Conservation (phyloP, 2,888 invertebrate species). For the Alentia gelatinosa region DNA sequence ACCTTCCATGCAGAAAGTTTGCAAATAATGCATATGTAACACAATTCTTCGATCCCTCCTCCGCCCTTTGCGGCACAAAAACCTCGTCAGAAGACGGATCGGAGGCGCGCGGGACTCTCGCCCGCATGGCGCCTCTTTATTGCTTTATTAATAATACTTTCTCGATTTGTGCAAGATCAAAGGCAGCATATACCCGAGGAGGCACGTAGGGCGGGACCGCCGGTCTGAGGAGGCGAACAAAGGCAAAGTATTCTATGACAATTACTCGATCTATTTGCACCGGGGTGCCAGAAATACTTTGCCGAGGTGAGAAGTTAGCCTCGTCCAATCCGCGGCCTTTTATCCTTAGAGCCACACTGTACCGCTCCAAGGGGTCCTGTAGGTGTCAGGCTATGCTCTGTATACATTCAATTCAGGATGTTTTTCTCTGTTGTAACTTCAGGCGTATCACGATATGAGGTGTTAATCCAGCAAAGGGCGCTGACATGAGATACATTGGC, state of each 20-base stretch:
- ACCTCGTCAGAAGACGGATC: constrained; percentile 38
- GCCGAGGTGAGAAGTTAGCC: neutral
- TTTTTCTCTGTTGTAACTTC: too few species aligned
- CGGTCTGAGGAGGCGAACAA: neutral
- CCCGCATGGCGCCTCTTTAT: neutral
- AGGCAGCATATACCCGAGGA: constrained; percentile 19
- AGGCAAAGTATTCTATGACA: constrained; percentile 11
- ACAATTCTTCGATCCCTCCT: neutral
- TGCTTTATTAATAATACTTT: constrained; percentile 47
- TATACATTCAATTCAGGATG: too few species aligned
- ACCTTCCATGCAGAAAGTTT: neutral
- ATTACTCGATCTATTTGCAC: constrained; percentile 39
- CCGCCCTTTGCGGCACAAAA: constrained; percentile 29
- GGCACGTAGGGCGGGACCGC: neutral
- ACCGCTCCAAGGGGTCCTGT: too few species aligned
- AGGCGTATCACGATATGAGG: too few species aligned
- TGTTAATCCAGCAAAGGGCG: too few species aligned
- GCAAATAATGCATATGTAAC: constrained; percentile 43
- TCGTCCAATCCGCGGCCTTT: neutral
- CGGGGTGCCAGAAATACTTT: neutral
- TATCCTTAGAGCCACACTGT: neutral
- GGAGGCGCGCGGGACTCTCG: neutral
- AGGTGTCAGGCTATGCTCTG: too few species aligned
- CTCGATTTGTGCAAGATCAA: constrained; percentile 18
- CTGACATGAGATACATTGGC: too few species aligned